These are phyloP conservation scores for Meloidogyne hapla DNA, from an alignment of 1,140 invertebrate species.

Conservation along the genomic window DNA sequence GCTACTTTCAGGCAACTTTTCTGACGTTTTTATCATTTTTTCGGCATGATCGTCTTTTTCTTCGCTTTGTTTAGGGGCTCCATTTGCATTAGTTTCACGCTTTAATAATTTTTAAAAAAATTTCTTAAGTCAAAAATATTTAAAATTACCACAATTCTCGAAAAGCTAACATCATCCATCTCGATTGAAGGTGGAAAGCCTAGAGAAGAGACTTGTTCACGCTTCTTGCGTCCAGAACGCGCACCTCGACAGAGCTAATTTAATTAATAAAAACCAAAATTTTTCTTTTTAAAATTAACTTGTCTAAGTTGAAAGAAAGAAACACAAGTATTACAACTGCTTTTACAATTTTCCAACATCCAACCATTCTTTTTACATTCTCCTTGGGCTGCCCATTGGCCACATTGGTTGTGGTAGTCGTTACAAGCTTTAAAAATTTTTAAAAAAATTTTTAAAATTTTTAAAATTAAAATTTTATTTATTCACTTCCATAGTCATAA, in stretches of 20 bases:
- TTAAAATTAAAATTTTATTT: slow-evolving; percentile 7
- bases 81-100: background rate
- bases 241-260: background rate
- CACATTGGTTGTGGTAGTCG: slow-evolving; percentile 42
- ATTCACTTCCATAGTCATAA: slow-evolving; percentile 44
- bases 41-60: background rate
- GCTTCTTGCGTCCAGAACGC: background rate
- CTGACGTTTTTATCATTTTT: background rate
- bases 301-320: slow-evolving; percentile 34
- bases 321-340: slow-evolving; percentile 36
- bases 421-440: slow-evolving; percentile 37
- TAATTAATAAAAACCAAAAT: background rate
- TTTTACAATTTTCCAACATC: slow-evolving; percentile 50
- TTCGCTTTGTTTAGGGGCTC: background rate
- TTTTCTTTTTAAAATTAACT: background rate
- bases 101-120: no score
- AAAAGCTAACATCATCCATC: background rate
- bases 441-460: background rate
- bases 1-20: slow-evolving; percentile 1
- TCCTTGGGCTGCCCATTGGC: slow-evolving; percentile 30
- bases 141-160: slow-evolving; percentile 2
- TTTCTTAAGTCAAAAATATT: no score
- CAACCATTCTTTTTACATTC: slow-evolving; percentile 44
- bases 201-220: background rate
- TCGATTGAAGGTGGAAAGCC: slow-evolving; percentile 8